Evolutionary conservation across 2,888 invertebrate species (phyloP), one percentile per base, ranked within the genome.

Genomic region (Tetramorium bicarinatum): DNA sequence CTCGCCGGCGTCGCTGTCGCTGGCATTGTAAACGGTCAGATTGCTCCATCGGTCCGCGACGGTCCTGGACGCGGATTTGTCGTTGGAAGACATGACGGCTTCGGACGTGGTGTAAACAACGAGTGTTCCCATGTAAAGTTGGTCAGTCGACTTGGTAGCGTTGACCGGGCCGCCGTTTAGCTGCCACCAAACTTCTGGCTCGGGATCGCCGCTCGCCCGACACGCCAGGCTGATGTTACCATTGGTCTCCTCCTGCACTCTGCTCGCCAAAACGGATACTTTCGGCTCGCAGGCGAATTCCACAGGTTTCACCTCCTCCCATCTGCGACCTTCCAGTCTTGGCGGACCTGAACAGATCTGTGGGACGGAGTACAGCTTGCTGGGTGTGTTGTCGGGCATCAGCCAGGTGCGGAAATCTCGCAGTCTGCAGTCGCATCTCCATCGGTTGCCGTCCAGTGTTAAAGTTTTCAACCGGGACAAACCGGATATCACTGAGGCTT

Each of bases 391-490:
- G 2, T 90, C 87, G 1, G 91, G 87, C 76, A 98, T 96, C 93
- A 98, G 97, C 98, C 98, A 98, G 90, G 97, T 97, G 84, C 98
- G 96, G 91, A 98, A 98, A 84, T 97, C 97, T 75, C 98, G 96
- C 83, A 99, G 95, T 87, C 97, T 96, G 95, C 99, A 99, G 94
- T 99, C 98, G 94, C 99, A 99, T 92, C 96, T 96, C 98, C 98
- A 99, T 7, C 97, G 98, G 95, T 99, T 99, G 47, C 97, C 97
- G 87, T 98, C 97, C 76, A 98, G 95, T 15, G 97, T 96, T 49
- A 98, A 95, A 2, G 98, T 97, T 95, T 98, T 98, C 84, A 98
- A 95, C 91, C 97, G 97, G 56, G 96, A 96, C 93, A 98, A 96
- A 85, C 97, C 97, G 94, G 97, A 95, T 91, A 97, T 96, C 3